These are phyloP conservation scores for Pangasius larnaudii DNA, from an alignment of 2,797 vertebrate genomes.

Conservation along the genomic window DNA sequence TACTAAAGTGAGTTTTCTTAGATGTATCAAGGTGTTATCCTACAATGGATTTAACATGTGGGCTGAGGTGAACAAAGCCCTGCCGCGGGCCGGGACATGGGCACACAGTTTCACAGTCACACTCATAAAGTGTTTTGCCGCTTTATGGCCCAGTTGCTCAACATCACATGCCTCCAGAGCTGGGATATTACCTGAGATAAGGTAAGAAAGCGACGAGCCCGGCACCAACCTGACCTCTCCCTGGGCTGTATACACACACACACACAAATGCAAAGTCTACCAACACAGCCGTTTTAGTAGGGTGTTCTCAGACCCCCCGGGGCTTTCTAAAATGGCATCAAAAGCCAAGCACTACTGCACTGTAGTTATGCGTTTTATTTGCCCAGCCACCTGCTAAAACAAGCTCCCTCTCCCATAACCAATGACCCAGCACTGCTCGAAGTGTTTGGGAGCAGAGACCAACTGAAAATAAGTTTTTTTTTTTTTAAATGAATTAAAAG, in stretches of 20 bases:
- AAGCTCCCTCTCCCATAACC: conserved; percentile 17
- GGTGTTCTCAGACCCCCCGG: conserved; percentile 48
- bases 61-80: conserved; percentile 9
- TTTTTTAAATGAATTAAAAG: conserved; percentile 58
- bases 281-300: conserved; percentile 26
- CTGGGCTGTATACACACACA: conserved; percentile 30
- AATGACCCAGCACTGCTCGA: conserved; percentile 33
- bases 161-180: conserved; percentile 78
- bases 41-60: neutral
- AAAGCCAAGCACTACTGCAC: conserved; percentile 57
- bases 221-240: conserved; percentile 54
- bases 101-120: conserved; percentile 60
- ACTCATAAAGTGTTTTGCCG: conserved; percentile 72
- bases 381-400: conserved; percentile 49
- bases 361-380: conserved; percentile 53
- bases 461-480: conserved; percentile 11
- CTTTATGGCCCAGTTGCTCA: conserved; percentile 79
- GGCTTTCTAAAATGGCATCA: conserved; percentile 51
- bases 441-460: conserved; percentile 2
- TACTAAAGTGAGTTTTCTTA: neutral
- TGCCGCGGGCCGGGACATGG: conserved; percentile 20
- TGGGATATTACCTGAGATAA: conserved; percentile 81
- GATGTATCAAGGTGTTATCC: neutral
- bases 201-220: conserved; percentile 56
- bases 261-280: conserved; percentile 40